Evolutionary conservation across 2,113 vertebrate genomes (phyloP).

Genomic region (Prunella himalayana): DNA sequence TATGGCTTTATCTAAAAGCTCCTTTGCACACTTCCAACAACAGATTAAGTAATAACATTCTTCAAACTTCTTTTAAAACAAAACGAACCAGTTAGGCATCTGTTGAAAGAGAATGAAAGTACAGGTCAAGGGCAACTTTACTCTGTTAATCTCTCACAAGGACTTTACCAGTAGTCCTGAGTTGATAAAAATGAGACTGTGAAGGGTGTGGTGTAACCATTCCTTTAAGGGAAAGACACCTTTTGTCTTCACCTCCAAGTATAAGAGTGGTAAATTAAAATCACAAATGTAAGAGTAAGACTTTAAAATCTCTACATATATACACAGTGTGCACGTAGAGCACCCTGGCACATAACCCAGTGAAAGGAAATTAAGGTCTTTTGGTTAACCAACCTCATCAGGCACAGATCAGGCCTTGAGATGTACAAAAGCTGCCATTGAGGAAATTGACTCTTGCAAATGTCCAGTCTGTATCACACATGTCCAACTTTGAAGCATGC

Average conservation of each 20-base stretch:
- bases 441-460: background rate
- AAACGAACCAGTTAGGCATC: background rate
- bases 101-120: background rate
- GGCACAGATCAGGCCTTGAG: background rate
- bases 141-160: background rate
- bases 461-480: fast-evolving
- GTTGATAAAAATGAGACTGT: background rate
- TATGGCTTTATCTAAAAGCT: background rate
- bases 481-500: background rate
- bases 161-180: background rate
- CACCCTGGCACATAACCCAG: background rate
- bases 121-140: background rate
- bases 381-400: background rate
- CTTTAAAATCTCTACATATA: background rate
- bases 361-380: background rate
- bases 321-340: background rate
- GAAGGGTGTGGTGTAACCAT: background rate
- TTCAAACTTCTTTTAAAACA: background rate
- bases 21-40: background rate
- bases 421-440: fast-evolving
- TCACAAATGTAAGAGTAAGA: background rate
- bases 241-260: background rate
- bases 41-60: background rate
- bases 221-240: background rate
- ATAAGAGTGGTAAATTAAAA: background rate